Base-by-base conservation (phyloP, 2,113 vertebrate species). In the Hemichromis elongatus region DNA sequence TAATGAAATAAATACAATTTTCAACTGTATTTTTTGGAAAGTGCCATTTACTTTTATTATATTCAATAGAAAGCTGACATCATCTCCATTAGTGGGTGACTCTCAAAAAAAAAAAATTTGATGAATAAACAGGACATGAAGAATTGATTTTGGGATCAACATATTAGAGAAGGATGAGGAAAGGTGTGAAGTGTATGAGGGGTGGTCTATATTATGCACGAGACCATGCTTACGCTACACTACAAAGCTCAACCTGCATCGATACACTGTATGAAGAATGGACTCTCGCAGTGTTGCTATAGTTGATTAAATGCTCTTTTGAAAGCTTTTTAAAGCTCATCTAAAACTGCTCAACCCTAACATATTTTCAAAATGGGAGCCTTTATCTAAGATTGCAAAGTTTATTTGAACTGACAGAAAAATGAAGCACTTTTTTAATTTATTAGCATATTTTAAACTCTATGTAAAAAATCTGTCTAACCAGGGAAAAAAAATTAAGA, bases 221-320 rank as follows among this genome's bases (percentile, higher is more conserved):
- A 92, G 80, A 88, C 79, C 75, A 73, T 84, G 88, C 84, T 75
- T 19, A 8, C 26, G 21, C 68, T 28, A 28, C 26, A 30, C 68
- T 30, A 30, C 89, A 59, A 88, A 66, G 0, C 87, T 92, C 57
- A 86, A 77, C 79, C 79, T 9, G 30, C 79, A 75, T 19, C 16
- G 33, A 33, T 83, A 54, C 81, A 77, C 80, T 88, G 86, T 85
- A 82, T 93, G 86, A 92, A 94, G 92, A 89, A 86, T 90, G 61
- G 84, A 88, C 59, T 80, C 87, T 85, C 91, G 87, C 90, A 87
- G 73, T 77, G 83, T 54, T 80, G 82, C 81, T 84, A 42, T 9
- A 77, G 30, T 82, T 88, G 2, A 92, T 79, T 85, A 80, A 81
- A 63, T 37, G 61, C 77, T 84, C 40, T 81, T 87, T 88, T 89